Base-by-base conservation (phyloP, 2,113 vertebrate species). In the Chionomys nivalis region DNA sequence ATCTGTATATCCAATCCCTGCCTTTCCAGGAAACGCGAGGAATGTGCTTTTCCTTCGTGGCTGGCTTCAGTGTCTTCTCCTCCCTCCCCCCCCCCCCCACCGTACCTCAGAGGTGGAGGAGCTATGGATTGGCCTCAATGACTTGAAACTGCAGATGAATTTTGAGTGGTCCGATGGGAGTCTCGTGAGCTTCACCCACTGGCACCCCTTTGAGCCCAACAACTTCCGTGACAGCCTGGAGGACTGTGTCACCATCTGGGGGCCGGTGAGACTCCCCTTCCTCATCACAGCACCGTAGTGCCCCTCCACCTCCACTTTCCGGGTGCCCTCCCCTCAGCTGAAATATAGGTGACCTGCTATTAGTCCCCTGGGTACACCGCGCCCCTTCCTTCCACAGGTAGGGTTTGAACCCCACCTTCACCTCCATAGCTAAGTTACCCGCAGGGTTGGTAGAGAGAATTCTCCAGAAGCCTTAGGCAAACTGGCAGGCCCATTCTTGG, bases 121-220 rank as follows among this genome's bases (percentile, higher is more conserved):
- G 98, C 98, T 99, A 33, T 99, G 99, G 99, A 99, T 99, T 9
- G 99, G 99, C 33, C 99, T 99, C 23, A 99, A 99, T 3, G 99
- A 99, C 95, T 98, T 99, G 42, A 98, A 99, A 44, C 99, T 99
- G 97, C 99, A 99, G 98, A 99, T 99, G 99, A 99, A 99, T 97
- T 99, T 99, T 0, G 99, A 99, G 95, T 99, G 99, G 99, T 99
- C 99, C 0, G 99, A 99, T 4, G 99, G 99, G 96, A 99, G 99
- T 0, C 99, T 99, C 0, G 99, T 99, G 98, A 99, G 98, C 98
- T 99, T 99, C 97, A 99, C 99, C 0, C 99, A 99, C 97, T 99
- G 99, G 99, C 99, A 99, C 81, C 99, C 99, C 0, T 99, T 99
- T 7, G 99, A 99, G 97, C 99, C 99, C 96, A 99, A 99, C 98